phyloP scores from a whole-genome alignment of 1,140 invertebrate species.

The Trichomalopsis sarcophagae region DNA sequence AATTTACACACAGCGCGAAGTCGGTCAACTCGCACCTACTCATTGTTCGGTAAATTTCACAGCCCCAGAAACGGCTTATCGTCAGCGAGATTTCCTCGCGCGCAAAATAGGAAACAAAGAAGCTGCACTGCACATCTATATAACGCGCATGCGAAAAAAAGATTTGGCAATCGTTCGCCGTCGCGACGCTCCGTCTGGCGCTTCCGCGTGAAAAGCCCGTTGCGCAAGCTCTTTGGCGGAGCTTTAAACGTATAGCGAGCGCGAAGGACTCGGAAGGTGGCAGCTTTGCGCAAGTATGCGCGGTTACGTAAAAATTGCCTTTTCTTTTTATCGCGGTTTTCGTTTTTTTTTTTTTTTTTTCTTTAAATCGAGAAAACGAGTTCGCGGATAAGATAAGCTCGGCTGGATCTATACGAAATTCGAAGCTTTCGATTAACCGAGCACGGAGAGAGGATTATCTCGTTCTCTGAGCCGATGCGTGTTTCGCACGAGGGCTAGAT shows the following conservation, averaged over 20 bases:
- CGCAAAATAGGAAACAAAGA: no score
- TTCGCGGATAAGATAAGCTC: background rate
- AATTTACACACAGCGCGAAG: no score
- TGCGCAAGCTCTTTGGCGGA: constrained; percentile 1
- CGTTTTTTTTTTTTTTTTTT: no score
- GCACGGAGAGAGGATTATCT: constrained; percentile 33
- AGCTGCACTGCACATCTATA: background rate
- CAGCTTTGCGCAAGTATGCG: background rate
- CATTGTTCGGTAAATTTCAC: no score
- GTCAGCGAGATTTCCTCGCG: no score
- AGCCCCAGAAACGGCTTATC: no score
- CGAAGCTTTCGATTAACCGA: background rate
- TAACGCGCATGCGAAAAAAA: background rate
- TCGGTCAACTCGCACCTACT: no score
- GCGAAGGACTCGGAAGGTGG: background rate
- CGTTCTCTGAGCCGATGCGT: background rate
- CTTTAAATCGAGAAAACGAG: no score
- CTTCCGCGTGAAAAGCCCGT: constrained; percentile 1
- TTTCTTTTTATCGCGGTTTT: no score
- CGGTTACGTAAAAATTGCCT: background rate
- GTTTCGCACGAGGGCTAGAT: no score
- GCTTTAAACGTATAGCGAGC: background rate
- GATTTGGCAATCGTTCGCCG: background rate
- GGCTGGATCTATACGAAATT: background rate
- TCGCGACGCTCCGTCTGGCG: constrained; percentile 5